Base-by-base conservation (phyloP, 92 coral and sea anemone species). In the Nematostella vectensis region DNA sequence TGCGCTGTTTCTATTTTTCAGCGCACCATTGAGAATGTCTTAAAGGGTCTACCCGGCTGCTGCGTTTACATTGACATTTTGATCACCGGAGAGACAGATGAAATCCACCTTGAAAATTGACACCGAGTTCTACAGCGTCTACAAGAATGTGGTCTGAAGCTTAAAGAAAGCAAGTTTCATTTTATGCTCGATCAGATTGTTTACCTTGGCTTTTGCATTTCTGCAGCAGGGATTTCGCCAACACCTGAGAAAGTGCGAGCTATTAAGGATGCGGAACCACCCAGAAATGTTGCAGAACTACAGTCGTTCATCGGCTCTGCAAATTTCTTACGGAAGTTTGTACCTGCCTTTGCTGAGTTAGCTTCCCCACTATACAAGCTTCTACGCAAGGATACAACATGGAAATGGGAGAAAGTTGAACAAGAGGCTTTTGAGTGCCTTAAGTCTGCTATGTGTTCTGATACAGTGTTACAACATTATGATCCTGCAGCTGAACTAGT, bases 31-130 rank as follows among this genome's bases (percentile, higher is more conserved):
- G 67, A 58, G 43, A 68, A 59, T 49, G 67, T 39, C 40, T 40
- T 68, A 15, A 31, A 61, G 25, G 67, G 58, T 27, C 47, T 68
- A 29, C 59, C 75, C 17, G 60, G 75, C 31, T 68, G 75, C 33
- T 68, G 75, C 29, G 75, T 68, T 11, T 47, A 45, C 54, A 64
- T 53, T 38, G 70, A 64, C 51, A 45, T 45, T 45, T 22, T 45
- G 9, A 45, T 45, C 18, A 45, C 68, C 23, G 58, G 74, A 23
- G 67, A 57, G 29, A 68, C 57, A 29, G 67, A 68, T 57, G 53
- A 69, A 30, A 60, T 48, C 16, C 68, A 69, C 26, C 37, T 59
- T 45, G 48, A 59, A 37, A 69, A 69, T 27, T 40, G 48, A 23
- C 66, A 29, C 20, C 27, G 66, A 28, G 74, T 68, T 15, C 57